Conservation (phyloP, 2,888 invertebrate species). For the Agriopis marginaria region DNA sequence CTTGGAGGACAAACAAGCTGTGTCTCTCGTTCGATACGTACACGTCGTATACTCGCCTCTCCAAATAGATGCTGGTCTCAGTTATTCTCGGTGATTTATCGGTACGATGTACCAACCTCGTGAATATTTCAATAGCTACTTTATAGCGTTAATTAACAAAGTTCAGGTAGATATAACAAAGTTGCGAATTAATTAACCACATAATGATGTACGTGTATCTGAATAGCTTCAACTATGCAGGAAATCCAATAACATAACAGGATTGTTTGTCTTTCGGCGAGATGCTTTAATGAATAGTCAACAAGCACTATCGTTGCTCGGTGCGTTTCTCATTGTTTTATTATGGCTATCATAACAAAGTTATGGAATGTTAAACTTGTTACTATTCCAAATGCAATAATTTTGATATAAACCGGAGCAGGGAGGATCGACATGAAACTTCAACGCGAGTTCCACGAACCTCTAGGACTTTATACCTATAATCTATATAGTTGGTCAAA, state of each 20-base stretch:
- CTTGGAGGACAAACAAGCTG: slow-evolving; percentile 84
- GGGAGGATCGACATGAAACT: slow-evolving; percentile 3
- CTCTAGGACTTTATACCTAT: not conserved
- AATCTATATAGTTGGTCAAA: not conserved
- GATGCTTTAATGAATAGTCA: slow-evolving; percentile 83
- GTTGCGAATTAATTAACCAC: slow-evolving; percentile 62
- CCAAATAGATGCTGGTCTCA: slow-evolving; percentile 53
- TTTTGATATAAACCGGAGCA: slow-evolving; percentile 25
- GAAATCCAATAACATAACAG: slow-evolving; percentile 77
- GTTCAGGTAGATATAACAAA: slow-evolving; percentile 50
- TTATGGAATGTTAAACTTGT: slow-evolving; percentile 39
- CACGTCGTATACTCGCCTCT: slow-evolving; percentile 58
- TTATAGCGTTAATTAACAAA: slow-evolving; percentile 56
- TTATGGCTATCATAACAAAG: slow-evolving; percentile 51
- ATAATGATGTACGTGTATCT: slow-evolving; percentile 61
- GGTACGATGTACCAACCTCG: slow-evolving; percentile 47
- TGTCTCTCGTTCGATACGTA: slow-evolving; percentile 75
- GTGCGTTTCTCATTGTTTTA: slow-evolving; percentile 70
- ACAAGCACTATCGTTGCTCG: slow-evolving; percentile 67
- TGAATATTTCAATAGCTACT: slow-evolving; percentile 52
- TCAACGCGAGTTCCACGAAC: slow-evolving; percentile 2
- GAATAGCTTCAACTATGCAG: slow-evolving; percentile 66
- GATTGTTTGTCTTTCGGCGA: slow-evolving; percentile 76
- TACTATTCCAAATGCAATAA: slow-evolving; percentile 34
- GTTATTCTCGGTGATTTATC: slow-evolving; percentile 64